These are phyloP conservation scores for Aurelia sp. DNA, from an alignment of 30 jellyfish, hydroid and myxozoan genomes.

Conservation along the genomic window DNA sequence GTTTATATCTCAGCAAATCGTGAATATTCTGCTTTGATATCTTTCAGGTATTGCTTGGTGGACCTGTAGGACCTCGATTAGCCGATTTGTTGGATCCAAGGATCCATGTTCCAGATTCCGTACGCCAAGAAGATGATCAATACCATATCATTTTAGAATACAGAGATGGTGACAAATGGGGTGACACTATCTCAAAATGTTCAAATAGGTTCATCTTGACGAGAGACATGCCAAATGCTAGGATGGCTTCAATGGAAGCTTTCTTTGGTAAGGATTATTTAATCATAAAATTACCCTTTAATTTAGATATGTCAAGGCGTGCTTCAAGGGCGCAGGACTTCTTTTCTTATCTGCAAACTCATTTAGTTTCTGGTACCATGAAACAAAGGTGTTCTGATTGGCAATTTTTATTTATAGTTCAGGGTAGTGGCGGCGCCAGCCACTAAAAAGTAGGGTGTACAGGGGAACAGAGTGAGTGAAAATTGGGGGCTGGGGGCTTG, in stretches of 20 bases:
- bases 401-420: no score
- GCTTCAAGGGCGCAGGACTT: no score
- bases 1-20: no score
- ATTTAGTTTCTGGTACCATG: no score
- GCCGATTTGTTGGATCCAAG: constrained; percentile 63
- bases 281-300: no score
- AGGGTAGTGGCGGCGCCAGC: no score
- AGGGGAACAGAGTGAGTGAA: no score
- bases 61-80: constrained; percentile 88
- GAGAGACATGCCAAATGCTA: constrained; percentile 78
- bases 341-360: no score
- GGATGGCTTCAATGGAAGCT: constrained; percentile 82
- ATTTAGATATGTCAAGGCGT: no score
- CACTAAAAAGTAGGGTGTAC: no score
- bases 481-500: no score
- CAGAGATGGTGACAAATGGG: constrained; percentile 87
- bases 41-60: constrained; percentile 88
- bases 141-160: constrained; percentile 87
- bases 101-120: constrained; percentile 66
- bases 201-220: constrained; percentile 86
- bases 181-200: constrained; percentile 64
- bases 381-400: no score
- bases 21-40: background rate
- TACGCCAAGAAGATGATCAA: constrained; percentile 77
- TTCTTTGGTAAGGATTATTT: constrained; percentile 62